Evolutionary conservation across 2,113 vertebrate genomes (phyloP).

Genomic region (Oncorhynchus nerka): DNA sequence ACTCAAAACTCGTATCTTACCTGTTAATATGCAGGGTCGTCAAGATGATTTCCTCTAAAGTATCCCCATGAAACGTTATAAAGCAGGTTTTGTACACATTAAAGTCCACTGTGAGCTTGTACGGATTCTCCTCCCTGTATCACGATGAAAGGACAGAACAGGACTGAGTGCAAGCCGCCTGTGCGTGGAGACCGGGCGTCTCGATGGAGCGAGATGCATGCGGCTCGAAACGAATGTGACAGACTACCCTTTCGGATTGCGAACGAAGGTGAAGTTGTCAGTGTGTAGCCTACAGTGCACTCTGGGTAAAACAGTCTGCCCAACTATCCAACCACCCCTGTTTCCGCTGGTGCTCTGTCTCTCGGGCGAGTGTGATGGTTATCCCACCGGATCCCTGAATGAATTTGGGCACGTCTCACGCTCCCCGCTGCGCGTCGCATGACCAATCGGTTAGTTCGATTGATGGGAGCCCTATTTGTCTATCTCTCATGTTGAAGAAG

Average conservation of each 20-base stretch:
- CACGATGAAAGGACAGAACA: slow-evolving; percentile 43
- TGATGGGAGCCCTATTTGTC: no score
- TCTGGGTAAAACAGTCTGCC: slow-evolving; percentile 19
- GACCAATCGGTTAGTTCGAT: slow-evolving; percentile 1
- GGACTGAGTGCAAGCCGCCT: background rate
- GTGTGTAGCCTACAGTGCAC: slow-evolving; percentile 21
- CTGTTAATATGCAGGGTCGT: slow-evolving; percentile 53
- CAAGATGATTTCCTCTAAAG: slow-evolving; percentile 49
- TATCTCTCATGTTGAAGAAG: background rate
- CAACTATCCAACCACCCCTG: slow-evolving; percentile 10
- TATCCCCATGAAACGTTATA: slow-evolving; percentile 54
- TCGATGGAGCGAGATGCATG: slow-evolving; percentile 20
- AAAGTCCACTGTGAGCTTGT: slow-evolving; percentile 54
- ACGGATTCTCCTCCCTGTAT: slow-evolving; percentile 62
- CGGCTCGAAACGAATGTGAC: slow-evolving; percentile 11
- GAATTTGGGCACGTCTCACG: slow-evolving; percentile 21
- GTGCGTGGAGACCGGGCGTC: slow-evolving; percentile 39
- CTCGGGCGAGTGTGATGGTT: slow-evolving; percentile 11
- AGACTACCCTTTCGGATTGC: slow-evolving; percentile 44
- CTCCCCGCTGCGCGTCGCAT: slow-evolving; percentile 17
- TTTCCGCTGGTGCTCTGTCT: slow-evolving; percentile 6
- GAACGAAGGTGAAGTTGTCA: slow-evolving; percentile 26
- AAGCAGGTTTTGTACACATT: slow-evolving; percentile 57
- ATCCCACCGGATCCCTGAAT: slow-evolving; percentile 31
- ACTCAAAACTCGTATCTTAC: slow-evolving; percentile 42